Percentiles rank a stretch among this genome's conserved stretches.
Conservation (phyloP, 1,140 invertebrate genomes). For the Diploscapter pachys region DNA sequence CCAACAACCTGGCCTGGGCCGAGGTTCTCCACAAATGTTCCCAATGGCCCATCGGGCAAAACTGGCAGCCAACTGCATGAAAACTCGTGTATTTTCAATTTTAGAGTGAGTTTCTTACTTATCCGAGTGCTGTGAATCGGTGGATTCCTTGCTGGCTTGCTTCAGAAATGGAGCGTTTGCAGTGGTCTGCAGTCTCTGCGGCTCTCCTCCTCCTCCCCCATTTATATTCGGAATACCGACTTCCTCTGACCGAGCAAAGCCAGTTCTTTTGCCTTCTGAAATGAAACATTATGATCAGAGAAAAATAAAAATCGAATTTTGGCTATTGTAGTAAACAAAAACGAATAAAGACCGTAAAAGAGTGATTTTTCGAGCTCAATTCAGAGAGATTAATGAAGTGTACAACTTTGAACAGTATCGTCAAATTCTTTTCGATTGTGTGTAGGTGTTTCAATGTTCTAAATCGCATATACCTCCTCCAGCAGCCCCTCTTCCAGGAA, state of each 20-base stretch:
- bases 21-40: constrained; percentile 62
- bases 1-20: constrained; percentile 79
- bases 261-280: constrained; percentile 52
- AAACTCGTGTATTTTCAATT: constrained; percentile 3
- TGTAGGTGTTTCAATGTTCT: no score
- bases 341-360: no score
- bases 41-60: constrained; percentile 58
- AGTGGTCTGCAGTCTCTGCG: no score
- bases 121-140: constrained; percentile 64
- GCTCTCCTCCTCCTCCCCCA: no score
- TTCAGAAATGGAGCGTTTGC: constrained; percentile 60
- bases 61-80: constrained; percentile 52
- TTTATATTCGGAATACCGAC: constrained; percentile 47
- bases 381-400: no score
- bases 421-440: no score
- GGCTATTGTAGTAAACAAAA: neutral
- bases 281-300: constrained; percentile 8
- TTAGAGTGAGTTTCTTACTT: constrained; percentile 71
- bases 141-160: constrained; percentile 68
- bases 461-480: neutral
- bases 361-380: no score
- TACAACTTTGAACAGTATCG: no score
- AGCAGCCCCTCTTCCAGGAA: constrained; percentile 50
- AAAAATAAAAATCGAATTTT: neutral
- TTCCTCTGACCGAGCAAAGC: constrained; percentile 57